Base-by-base conservation (phyloP, 37 sponge, comb jelly and placozoan genomes). In the Chondrilla cf. caribensis region DNA sequence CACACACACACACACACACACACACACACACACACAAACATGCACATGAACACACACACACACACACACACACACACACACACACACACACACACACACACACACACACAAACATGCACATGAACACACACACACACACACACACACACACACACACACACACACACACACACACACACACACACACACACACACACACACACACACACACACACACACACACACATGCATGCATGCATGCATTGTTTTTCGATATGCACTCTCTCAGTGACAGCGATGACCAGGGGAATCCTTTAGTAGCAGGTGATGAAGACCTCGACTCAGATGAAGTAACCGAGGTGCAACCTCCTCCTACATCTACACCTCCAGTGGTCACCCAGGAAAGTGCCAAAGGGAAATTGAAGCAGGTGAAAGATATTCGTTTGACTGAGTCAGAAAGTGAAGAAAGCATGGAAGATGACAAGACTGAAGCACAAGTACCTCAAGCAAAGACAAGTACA, bases 251-350 rank as follows among this genome's bases (percentile, higher is more conserved):
- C 32, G 17, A 47, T 11, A 47, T 11, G 51, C 51, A 11, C 51
- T 14, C 51, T 47, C 9, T 47, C 51, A 77, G 78, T 29, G 79
- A 78, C 37, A 58, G 35, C 11, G 79, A 78, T 60, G 80, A 32
- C 38, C 54, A 77, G 38, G 59, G 60, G 37, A 79, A 79, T 79
- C 80, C 80, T 33, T 33, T 79, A 18, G 80, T 79, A 17, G 62
- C 80, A 41, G 80, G 26, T 11, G 80, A 79, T 79, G 80, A 79
- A 33, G 80, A 79, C 24, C n/a, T 57, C 2, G 80, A 79, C 21
- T 54, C 62, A 25, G 80, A 79, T 2, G 80, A 79, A 1, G 43
- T 21, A n/a, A 43, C 3, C 15, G 64, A 62, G 5, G 25, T 62
- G 64, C 64, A 9, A 40, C 24, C 41, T 24, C 35, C 68, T 17